Conservation (phyloP, 2,888 invertebrate genomes). For the Abscondita cerata region DNA sequence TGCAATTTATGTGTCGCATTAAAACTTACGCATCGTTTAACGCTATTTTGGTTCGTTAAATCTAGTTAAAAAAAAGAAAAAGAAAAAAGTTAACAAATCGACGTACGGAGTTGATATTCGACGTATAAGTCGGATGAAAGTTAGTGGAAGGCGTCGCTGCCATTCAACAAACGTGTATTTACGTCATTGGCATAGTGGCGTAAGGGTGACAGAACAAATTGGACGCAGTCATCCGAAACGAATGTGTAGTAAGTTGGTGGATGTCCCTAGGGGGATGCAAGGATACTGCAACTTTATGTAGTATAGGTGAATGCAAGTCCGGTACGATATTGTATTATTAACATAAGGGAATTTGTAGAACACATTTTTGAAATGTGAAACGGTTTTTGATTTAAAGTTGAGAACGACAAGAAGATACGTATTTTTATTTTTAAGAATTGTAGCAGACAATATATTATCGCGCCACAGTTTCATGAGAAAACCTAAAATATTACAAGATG, state of each 20-base stretch:
- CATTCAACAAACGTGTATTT: slow-evolving; percentile 25
- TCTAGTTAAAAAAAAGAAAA: slow-evolving; percentile 22
- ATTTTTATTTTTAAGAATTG: too few species aligned
- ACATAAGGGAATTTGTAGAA: too few species aligned
- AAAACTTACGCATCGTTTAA: slow-evolving; percentile 20
- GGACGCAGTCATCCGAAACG: slow-evolving; percentile 40
- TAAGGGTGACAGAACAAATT: slow-evolving; percentile 35
- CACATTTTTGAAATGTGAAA: too few species aligned
- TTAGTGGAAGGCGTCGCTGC: slow-evolving; percentile 24
- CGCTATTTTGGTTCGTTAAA: slow-evolving; percentile 23
- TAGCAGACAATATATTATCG: too few species aligned
- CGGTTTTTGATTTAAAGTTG: too few species aligned
- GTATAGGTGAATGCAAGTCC: too few species aligned
- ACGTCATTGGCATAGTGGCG: slow-evolving; percentile 20
- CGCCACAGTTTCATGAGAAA: too few species aligned
- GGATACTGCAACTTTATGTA: slow-evolving; percentile 18
- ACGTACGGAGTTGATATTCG: slow-evolving; percentile 26
- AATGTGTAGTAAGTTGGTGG: slow-evolving; percentile 34
- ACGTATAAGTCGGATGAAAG: slow-evolving; percentile 16
- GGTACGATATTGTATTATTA: too few species aligned
- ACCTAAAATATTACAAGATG: too few species aligned
- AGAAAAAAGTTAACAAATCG: slow-evolving; percentile 27
- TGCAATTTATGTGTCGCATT: slow-evolving; percentile 13
- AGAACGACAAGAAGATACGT: too few species aligned
- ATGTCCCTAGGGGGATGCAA: slow-evolving; percentile 26